Base-by-base conservation (phyloP, 2,888 invertebrate species). In the Callyntrura guangdongensis region DNA sequence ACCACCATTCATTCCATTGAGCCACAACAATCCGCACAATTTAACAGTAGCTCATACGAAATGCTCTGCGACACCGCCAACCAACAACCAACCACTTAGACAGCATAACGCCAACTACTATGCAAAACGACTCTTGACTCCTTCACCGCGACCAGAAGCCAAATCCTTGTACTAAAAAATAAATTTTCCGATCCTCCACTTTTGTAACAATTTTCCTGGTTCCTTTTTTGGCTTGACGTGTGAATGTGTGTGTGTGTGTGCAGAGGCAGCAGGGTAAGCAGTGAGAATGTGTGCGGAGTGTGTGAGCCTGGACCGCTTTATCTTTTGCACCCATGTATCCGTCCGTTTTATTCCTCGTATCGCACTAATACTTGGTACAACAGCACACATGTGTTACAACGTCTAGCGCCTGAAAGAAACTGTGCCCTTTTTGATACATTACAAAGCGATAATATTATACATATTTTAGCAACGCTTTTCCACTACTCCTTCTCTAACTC, bases 371-470 rank as follows among this genome's bases (percentile, higher is more conserved):
- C 25, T n/a, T 72, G 45, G 45, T 53, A 67, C 89, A 61, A 56
- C 77, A 69, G 20, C 14, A 49, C 81, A 88, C 88, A 88, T 88
- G 84, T 89, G 91, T 87, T 90, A 86, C 91, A 87, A 87, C 87
- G 82, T 74, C 87, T 84, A 91, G 56, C 64, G 86, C 82, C 87
- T 77, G 83, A 67, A 84, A 91, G 83, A 87, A 91, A 91, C 91
- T 91, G 91, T 86, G 91, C 86, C 84, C 91, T 87, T 86, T 36
- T 84, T 91, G 87, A 86, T 87, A 47, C 87, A 87, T 87, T 87
- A 77, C 91, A 79, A 84, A 83, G 87, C 87, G 82, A 91, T 87
- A 87, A 83, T 91, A 91, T 91, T 86, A 86, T 88, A 84, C 84
- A 84, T 84, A 88, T 82, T 88, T 88, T 82, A 82, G 81, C 88